phyloP scores from a whole-genome alignment of 1,140 invertebrate genomes.

The Tetramorium parvispinum region DNA sequence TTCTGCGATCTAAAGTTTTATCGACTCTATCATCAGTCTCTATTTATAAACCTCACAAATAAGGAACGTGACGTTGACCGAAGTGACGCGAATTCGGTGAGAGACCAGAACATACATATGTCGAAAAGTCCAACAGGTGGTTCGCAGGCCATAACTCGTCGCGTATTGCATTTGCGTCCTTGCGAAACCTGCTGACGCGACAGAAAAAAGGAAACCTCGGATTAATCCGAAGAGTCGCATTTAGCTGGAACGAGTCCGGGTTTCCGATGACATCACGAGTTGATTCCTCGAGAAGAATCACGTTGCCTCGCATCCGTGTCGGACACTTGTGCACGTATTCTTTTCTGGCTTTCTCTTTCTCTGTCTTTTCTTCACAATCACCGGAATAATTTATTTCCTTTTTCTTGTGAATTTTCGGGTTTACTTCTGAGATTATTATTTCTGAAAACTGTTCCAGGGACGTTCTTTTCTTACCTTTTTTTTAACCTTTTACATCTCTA shows the following conservation, averaged over 20 bases:
- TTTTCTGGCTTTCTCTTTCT: not conserved
- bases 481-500: not conserved
- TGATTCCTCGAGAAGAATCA: conserved; percentile 33
- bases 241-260: conserved; percentile 64
- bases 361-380: not conserved
- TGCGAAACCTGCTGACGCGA: conserved; percentile 21
- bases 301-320: conserved; percentile 38
- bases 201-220: conserved; percentile 6
- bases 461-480: not conserved
- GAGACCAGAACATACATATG: not conserved
- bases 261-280: conserved; percentile 66
- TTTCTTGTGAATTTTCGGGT: not conserved
- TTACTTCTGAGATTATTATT: not conserved
- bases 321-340: conserved; percentile 46
- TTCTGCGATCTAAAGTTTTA: not conserved
- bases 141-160: conserved; percentile 7
- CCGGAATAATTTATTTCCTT: not conserved
- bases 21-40: not conserved
- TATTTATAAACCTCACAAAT: conserved; percentile 9
- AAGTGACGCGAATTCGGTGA: not conserved
- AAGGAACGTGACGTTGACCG: not conserved
- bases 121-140: conserved; percentile 20
- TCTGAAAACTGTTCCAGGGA: not conserved
- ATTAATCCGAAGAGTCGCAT: conserved; percentile 27
- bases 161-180: conserved; percentile 42